These are phyloP conservation scores for Callochromis pleurospilus DNA, from an alignment of 2,113 vertebrate genomes.

Conservation along the genomic window DNA sequence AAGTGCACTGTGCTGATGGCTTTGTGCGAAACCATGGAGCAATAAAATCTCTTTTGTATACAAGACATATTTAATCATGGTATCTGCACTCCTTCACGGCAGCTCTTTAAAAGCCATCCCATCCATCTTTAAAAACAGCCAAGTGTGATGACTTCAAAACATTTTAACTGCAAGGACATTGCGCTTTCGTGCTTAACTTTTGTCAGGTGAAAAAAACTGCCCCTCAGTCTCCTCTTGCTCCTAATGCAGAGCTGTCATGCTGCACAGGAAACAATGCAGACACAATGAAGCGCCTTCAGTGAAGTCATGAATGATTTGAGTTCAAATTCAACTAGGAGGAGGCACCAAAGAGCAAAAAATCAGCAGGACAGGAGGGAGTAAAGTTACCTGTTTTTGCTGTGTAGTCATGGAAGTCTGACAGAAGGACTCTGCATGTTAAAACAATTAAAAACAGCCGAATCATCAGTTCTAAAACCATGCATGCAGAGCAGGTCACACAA, in stretches of 20 bases:
- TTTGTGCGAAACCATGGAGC: slow-evolving; percentile 49
- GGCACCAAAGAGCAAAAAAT: neutral
- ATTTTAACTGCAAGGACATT: slow-evolving; percentile 41
- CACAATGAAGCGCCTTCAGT: neutral
- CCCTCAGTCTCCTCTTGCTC: neutral
- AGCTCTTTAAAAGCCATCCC: slow-evolving; percentile 73
- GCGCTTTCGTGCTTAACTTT: slow-evolving; percentile 15
- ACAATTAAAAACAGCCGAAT: neutral
- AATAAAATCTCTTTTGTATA: slow-evolving; percentile 68
- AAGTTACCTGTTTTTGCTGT: neutral
- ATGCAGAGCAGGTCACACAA: neutral
- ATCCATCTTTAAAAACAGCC: slow-evolving; percentile 74
- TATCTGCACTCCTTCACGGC: slow-evolving; percentile 65
- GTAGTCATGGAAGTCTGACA: neutral
- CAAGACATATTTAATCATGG: slow-evolving; percentile 58
- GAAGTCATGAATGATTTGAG: neutral
- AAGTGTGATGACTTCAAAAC: slow-evolving; percentile 65
- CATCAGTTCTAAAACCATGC: neutral
- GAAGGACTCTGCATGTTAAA: neutral
- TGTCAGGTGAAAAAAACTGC: neutral
- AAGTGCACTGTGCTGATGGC: slow-evolving; percentile 40
- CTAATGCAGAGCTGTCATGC: neutral
- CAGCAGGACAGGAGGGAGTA: neutral
- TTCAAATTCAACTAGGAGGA: neutral
- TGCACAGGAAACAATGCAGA: neutral